These are phyloP conservation scores for Folsomia candida DNA, from an alignment of 2,888 invertebrate genomes.

Conservation along the genomic window DNA sequence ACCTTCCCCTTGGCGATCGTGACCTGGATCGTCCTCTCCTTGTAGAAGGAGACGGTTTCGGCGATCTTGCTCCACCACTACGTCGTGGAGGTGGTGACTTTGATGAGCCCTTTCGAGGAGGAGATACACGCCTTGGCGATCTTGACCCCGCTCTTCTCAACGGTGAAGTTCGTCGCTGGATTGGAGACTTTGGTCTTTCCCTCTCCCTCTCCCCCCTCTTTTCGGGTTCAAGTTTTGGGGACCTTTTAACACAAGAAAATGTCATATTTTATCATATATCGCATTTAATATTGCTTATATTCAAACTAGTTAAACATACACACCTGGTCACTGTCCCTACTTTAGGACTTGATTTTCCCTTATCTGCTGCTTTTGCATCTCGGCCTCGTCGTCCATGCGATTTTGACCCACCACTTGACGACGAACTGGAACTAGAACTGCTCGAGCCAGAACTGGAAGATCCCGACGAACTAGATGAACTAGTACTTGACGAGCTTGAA, in stretches of 20 bases:
- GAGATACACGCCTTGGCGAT: slow-evolving; percentile 17
- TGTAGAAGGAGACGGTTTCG: slow-evolving; percentile 32
- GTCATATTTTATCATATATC: background rate
- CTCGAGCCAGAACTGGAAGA: slow-evolving; percentile 48
- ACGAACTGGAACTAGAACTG: slow-evolving; percentile 47
- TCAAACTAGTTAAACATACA: background rate
- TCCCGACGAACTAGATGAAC: slow-evolving; percentile 45
- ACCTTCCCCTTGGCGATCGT: slow-evolving; percentile 57
- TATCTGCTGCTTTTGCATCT: background rate
- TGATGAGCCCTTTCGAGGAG: slow-evolving; percentile 24
- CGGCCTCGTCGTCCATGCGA: background rate
- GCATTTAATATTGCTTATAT: background rate
- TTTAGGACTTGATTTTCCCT: background rate
- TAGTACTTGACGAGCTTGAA: slow-evolving; percentile 43
- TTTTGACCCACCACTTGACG: background rate
- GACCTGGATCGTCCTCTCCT: slow-evolving; percentile 52
- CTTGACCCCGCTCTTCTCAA: no score
- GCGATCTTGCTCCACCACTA: slow-evolving; percentile 29
- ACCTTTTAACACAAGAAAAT: background rate
- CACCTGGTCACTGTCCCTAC: background rate
- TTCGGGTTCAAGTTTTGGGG: slow-evolving; percentile 29
- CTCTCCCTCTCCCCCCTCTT: slow-evolving; percentile 37
- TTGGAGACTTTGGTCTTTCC: slow-evolving; percentile 21
- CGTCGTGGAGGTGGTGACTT: slow-evolving; percentile 34
- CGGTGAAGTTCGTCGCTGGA: background rate